Base-by-base conservation (phyloP, 2,113 vertebrate genomes). In the Gila orcuttii region DNA sequence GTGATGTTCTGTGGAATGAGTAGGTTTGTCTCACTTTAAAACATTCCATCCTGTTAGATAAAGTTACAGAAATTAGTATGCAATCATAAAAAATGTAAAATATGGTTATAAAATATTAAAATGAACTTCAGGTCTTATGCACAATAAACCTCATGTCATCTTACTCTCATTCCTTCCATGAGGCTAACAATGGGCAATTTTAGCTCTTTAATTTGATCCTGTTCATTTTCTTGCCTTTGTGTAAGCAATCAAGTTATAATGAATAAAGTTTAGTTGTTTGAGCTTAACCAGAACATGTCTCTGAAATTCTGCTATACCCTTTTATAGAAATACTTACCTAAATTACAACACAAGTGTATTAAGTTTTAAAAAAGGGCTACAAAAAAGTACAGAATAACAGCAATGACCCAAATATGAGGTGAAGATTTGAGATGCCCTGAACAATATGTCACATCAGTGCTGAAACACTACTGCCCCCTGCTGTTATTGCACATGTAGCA, bases 381-480 rank as follows among this genome's bases (percentile, higher is more conserved):
- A 25, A 64, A 64, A 55, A 8, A 57, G 66, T 12, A 25, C 59
- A 19, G 31, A 39, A 86, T 19, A 82, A 36, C 75, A 13, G 9
- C 17, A 36, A 36, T 39, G 15, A 45, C 39, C 15, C n/a, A 19
- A 23, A 78, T 59, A 33, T 10, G 21, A 68, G 12, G 28, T 36
- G n/a, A 83, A 36, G 50, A 19, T 42, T 25, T 83, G 28, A 55
- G 33, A 39, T 71, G 50, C 31, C n/a, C 13, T 33, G 25, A 50
- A 50, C 15, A 12, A 21, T n/a, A 39, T 42, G 10, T 23, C 66
- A 21, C 23, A 59, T 75, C 21, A 17, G 9, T 71, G 68, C 55
- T 86, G 69, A 66, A 36, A 25, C 59, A 47, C 42, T 86, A 64
- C 79, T 82, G 79, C 79, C 85, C 68, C 73, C 85, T 86, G 79